phyloP scores from a whole-genome alignment of 30 jellyfish, hydroid and myxozoan genomes.

The Morbakka virulenta region DNA sequence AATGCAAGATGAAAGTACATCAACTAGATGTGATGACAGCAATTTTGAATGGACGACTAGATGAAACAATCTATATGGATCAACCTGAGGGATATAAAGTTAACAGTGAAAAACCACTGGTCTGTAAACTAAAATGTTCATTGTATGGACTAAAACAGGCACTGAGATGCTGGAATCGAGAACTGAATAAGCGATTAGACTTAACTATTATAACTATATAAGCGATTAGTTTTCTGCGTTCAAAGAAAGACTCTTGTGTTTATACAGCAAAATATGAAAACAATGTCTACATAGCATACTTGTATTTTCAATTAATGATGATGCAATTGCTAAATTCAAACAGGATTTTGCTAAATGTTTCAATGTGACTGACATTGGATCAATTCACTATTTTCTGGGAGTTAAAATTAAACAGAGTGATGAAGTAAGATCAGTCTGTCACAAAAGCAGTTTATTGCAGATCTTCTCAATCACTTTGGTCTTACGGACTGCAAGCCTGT shows the following conservation, averaged over 20 bases:
- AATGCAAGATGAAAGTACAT: no score
- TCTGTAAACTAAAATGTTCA: not conserved
- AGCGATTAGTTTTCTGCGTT: not conserved
- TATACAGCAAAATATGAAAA: not conserved
- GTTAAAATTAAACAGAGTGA: not conserved
- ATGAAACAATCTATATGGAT: not conserved
- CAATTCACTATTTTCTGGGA: not conserved
- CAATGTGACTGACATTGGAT: not conserved
- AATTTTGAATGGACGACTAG: no score
- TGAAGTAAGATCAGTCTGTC: not conserved
- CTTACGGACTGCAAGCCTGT: not conserved
- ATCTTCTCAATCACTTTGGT: not conserved
- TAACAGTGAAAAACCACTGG: not conserved
- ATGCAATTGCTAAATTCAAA: not conserved
- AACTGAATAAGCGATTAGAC: not conserved
- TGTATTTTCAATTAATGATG: not conserved
- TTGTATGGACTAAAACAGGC: not conserved
- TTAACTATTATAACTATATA: no score
- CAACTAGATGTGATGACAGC: no score
- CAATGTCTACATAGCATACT: not conserved
- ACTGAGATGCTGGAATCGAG: not conserved
- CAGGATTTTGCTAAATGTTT: not conserved
- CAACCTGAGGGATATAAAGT: not conserved
- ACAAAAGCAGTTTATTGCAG: not conserved
- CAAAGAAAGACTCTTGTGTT: not conserved